Conservation (phyloP, 2,888 invertebrate genomes). For the Salpingus planirostris region DNA sequence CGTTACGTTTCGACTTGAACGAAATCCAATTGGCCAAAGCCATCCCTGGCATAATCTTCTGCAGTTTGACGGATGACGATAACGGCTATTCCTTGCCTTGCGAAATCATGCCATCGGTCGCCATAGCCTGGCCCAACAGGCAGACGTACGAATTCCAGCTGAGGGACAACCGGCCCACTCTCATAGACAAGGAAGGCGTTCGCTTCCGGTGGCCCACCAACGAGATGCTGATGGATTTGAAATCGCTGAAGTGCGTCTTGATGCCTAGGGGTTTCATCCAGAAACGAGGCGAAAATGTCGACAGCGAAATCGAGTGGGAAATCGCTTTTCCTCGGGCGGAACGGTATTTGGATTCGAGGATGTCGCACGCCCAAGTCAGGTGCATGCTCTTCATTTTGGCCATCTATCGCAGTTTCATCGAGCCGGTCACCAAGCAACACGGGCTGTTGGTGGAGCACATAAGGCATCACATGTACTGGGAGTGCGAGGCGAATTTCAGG, state of each 20-base stretch:
- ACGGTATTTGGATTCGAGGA: constrained; percentile 60
- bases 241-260: constrained; percentile 57
- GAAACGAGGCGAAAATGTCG: constrained; percentile 49
- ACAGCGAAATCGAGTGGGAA: constrained; percentile 63
- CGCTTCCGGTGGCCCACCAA: constrained; percentile 61
- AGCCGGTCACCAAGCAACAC: constrained; percentile 51
- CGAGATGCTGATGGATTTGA: constrained; percentile 56
- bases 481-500: constrained; percentile 56
- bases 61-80: constrained; percentile 34
- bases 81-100: constrained; percentile 44
- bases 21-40: constrained; percentile 49
- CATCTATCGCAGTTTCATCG: constrained; percentile 64
- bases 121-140: constrained; percentile 63
- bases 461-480: constrained; percentile 66
- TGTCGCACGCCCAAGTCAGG: constrained; percentile 62
- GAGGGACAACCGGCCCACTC: constrained; percentile 48
- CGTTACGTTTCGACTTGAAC: constrained; percentile 49
- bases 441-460: constrained; percentile 65
- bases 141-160: constrained; percentile 60
- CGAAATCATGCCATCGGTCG: constrained; percentile 63
- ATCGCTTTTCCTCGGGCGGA: constrained; percentile 70
- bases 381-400: constrained; percentile 60
- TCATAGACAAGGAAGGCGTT: constrained; percentile 49
- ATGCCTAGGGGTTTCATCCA: constrained; percentile 62
- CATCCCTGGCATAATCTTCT: constrained; percentile 60